These are phyloP conservation scores for Scaptomyza polygonia DNA, from an alignment of 2,888 invertebrate genomes.

Conservation along the genomic window DNA sequence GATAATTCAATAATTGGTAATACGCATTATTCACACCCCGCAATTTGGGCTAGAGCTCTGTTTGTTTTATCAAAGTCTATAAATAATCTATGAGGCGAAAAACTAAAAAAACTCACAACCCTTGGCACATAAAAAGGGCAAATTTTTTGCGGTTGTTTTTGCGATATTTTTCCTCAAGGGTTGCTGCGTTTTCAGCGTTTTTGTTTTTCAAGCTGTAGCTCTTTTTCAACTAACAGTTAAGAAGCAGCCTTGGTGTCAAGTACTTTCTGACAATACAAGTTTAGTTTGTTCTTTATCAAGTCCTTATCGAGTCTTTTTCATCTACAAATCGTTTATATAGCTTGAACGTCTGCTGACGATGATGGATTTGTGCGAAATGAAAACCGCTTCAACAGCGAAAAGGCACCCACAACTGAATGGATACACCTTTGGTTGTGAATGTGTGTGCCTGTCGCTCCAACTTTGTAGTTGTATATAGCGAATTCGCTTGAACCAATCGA, in stretches of 20 bases:
- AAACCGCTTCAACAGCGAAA: slow-evolving; percentile 22
- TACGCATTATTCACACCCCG: slow-evolving; percentile 60
- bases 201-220: background rate
- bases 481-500: slow-evolving; percentile 42
- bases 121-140: slow-evolving; percentile 17
- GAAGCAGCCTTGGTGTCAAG: background rate
- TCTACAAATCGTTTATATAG: slow-evolving; percentile 20
- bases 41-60: slow-evolving; percentile 13
- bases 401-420: slow-evolving; percentile 32
- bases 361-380: slow-evolving; percentile 68
- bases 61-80: slow-evolving; percentile 36
- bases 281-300: slow-evolving; percentile 6
- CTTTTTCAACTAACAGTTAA: background rate
- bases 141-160: slow-evolving; percentile 25
- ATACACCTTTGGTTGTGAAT: background rate
- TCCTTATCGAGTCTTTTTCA: slow-evolving; percentile 38
- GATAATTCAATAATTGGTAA: slow-evolving; percentile 58
- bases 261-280: background rate
- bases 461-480: slow-evolving; percentile 26
- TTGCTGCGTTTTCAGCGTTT: slow-evolving; percentile 15
- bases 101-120: slow-evolving; percentile 20
- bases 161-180: slow-evolving; percentile 18
- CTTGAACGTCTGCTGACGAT: slow-evolving; percentile 66
- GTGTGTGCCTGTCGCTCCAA: slow-evolving; percentile 7
- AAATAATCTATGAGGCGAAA: slow-evolving; percentile 49